Conservation (phyloP, 2,797 vertebrate species). For the Pogonophryne albipinna region DNA sequence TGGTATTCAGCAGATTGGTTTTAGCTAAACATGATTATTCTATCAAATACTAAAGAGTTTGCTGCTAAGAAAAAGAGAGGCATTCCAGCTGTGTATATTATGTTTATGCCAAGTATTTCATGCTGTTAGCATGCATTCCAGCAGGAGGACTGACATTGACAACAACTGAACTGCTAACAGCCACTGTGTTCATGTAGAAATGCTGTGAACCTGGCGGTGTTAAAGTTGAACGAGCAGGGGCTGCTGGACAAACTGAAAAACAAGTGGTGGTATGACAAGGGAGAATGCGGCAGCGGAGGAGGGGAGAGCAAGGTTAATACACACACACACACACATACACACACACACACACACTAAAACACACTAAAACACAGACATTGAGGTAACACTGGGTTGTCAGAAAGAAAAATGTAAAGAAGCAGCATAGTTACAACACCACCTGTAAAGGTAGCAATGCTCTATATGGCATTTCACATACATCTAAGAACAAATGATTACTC, state of each 20-base stretch:
- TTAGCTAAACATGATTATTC: constrained; percentile 1
- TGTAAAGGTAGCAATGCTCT: constrained; percentile 11
- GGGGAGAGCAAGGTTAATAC: constrained; percentile 99
- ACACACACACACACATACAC: constrained; percentile 52
- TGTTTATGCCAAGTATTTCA: constrained; percentile 32
- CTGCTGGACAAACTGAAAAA: constrained; percentile 99
- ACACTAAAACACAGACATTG: constrained; percentile 31
- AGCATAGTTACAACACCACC: constrained; percentile 53
- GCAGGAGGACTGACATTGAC: constrained; percentile 47
- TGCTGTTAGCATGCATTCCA: constrained; percentile 48
- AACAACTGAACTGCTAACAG: constrained; percentile 72
- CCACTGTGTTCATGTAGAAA: constrained; percentile 99
- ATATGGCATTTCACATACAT: background rate
- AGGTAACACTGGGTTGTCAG: constrained; percentile 43
- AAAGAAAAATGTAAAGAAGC: constrained; percentile 55
- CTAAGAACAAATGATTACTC: background rate
- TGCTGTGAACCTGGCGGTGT: constrained; percentile 98
- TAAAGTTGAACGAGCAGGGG: constrained; percentile 99
- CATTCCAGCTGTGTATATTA: constrained; percentile 34
- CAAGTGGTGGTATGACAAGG: constrained; percentile 99
- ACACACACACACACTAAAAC: constrained; percentile 22
- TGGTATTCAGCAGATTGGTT: constrained; percentile 28
- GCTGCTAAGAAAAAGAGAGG: constrained; percentile 8
- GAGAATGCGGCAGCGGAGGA: constrained; percentile 99
- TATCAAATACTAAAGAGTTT: constrained; percentile 16